Evolutionary conservation across 2,113 vertebrate species (phyloP).

Genomic region (Embiotoca jacksoni): DNA sequence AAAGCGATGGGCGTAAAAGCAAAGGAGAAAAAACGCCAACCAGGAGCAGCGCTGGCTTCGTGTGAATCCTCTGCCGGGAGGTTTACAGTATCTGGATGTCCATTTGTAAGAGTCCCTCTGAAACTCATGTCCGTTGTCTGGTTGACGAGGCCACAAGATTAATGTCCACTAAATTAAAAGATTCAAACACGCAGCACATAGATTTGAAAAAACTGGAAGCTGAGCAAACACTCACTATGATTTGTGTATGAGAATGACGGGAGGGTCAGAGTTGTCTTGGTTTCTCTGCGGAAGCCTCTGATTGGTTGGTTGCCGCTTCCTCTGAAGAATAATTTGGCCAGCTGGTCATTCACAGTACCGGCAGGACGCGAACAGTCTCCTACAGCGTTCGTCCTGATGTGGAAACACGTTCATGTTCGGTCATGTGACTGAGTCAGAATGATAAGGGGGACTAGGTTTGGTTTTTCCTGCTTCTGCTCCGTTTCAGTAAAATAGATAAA

Average conservation of each 20-base stretch:
- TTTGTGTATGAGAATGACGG: slow-evolving; percentile 46
- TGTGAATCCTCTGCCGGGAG: slow-evolving; percentile 60
- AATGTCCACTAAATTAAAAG: slow-evolving; percentile 66
- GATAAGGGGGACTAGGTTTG: slow-evolving; percentile 38
- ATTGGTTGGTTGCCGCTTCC: slow-evolving; percentile 61
- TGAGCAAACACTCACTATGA: slow-evolving; percentile 62
- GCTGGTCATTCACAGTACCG: slow-evolving; percentile 68
- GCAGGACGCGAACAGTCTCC: slow-evolving; percentile 53
- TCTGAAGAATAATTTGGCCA: slow-evolving; percentile 41
- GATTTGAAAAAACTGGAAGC: slow-evolving; percentile 46
- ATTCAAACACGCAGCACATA: slow-evolving; percentile 74
- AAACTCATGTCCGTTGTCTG: slow-evolving; percentile 59
- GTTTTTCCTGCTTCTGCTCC: slow-evolving; percentile 53
- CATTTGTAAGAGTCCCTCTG: slow-evolving; percentile 45
- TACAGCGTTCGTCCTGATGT: slow-evolving; percentile 46
- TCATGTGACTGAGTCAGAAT: slow-evolving; percentile 44
- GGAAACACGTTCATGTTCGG: slow-evolving; percentile 53
- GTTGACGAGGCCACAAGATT: slow-evolving; percentile 71
- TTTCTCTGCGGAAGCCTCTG: slow-evolving; percentile 60
- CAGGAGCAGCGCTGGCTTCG: slow-evolving; percentile 56
- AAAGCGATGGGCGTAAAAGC: slow-evolving; percentile 51
- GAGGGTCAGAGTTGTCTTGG: slow-evolving; percentile 39
- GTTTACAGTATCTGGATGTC: slow-evolving; percentile 49
- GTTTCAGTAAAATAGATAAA: slow-evolving; percentile 27
- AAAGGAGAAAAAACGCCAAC: slow-evolving; percentile 29